Evolutionary conservation across 1,140 invertebrate genomes (phyloP).

Genomic region (Danaus melanippus): DNA sequence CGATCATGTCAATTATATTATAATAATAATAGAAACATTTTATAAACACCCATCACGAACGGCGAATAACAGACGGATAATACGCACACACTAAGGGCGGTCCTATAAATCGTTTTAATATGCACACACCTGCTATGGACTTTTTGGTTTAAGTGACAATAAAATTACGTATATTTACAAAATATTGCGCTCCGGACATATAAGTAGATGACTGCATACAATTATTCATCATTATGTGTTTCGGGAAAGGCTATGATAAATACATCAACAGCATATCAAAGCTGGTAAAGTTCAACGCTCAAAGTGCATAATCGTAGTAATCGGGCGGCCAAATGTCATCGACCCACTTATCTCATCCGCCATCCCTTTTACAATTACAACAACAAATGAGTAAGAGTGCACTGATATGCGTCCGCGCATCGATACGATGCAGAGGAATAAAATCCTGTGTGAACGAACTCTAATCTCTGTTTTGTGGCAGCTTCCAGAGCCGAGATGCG

Average conservation of each 20-base stretch:
- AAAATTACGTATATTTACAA: too few relatives aligned
- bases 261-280: conserved; percentile 22
- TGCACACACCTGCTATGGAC: too few relatives aligned
- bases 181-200: too few relatives aligned
- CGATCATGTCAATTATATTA: conserved; percentile 1
- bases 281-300: conserved; percentile 67
- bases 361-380: conserved; percentile 71
- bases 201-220: too few relatives aligned
- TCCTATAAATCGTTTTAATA: too few relatives aligned
- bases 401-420: conserved; percentile 58
- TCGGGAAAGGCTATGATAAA: too few relatives aligned
- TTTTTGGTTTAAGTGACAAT: too few relatives aligned
- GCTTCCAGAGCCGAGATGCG: conserved; percentile 49
- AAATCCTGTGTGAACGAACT: conserved; percentile 72
- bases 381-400: conserved; percentile 71
- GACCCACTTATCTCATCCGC: conserved; percentile 70
- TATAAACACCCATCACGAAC: too few relatives aligned
- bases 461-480: conserved; percentile 64
- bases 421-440: conserved; percentile 65
- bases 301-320: conserved; percentile 71
- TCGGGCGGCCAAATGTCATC: conserved; percentile 68
- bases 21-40: too few relatives aligned
- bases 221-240: too few relatives aligned
- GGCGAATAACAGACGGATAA: too few relatives aligned
- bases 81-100: too few relatives aligned